Evolutionary conservation across 2,888 invertebrate species (phyloP), one percentile per base, ranked within the genome.

Genomic region (Pseudococcus jackbeardsleyi): DNA sequence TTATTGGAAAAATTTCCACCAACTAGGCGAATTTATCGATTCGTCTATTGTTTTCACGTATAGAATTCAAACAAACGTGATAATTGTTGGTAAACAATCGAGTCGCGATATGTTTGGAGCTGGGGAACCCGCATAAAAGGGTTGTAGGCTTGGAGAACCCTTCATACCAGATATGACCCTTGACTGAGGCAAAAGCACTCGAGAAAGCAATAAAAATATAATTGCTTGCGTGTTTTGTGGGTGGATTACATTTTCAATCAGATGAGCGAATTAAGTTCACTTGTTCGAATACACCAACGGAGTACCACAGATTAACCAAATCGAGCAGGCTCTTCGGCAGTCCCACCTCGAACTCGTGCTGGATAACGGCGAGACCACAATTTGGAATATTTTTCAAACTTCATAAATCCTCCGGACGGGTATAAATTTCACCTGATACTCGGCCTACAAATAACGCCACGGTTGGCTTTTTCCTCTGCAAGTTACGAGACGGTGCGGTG

Each of bases 141-240:
- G 64, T 64, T 64, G 72, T 33, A 72, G 39, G 72, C 72, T 33
- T 12, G 33, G 17, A 72, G 72, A 72, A 33, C 72, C 72, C 72
- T 72, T 72, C 72, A 33, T 33, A 22, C 64, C 64, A 22, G 8
- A 33, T 72, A 39, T 72, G 72, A 72, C 72, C 72, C 72, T 72
- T 72, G 72, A 72, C 72, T 72, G 33, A 4, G 42, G 72, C 17
- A 72, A 72, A 26, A 12, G 72, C 33, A 33, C 33, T 72, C 72
- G 72, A 33, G 72, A 72, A 72, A 72, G 72, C 72, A 72, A 72
- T 72, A 72, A 72, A 72, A 72, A 72, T 72, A 72, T 72, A 72
- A 72, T 72, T 33, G 72, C 72, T 72, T 22, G 64, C 64, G 64
- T 64, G 64, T 64, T 22, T 64, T 9, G 64, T 72, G 72, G 72